Base-by-base conservation (phyloP, 2,797 vertebrate species). In the Rhynchotus rufescens region DNA sequence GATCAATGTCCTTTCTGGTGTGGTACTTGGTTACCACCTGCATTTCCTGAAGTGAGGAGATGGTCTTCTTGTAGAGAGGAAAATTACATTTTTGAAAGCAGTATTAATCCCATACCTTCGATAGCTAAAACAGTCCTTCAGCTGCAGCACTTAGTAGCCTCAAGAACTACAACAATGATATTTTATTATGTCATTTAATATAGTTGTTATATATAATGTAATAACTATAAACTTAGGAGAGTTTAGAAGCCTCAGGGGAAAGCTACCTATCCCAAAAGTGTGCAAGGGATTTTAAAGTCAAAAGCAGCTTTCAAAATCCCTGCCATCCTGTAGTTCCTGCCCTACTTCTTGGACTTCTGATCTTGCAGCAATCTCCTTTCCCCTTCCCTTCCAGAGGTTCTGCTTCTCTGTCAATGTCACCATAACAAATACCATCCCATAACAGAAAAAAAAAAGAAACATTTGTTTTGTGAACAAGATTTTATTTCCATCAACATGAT, bases 201-300 rank as follows among this genome's bases (percentile, higher is more conserved):
- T 49, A 23, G 21, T 49, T 49, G 23, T 49, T 45, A 45, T 45
- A 45, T 20, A 45, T 45, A 45, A 44, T 44, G 16, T 44, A 44
- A 45, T 45, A 45, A 49, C 23, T 49, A 49, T 13, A 49, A 49
- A 34, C 13, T 61, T 45, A 19, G 25, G 17, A 0, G 0, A 13
- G 10, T 73, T 89, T 87, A 79, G 65, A 80, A 82, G 34, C 34
- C 38, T 80, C 84, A 84, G 56, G 40, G 71, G 30, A 88, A 88
- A 66, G 11, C 6, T 73, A 14, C 16, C n/a, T 22, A 15, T 77
- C 17, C n/a, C 22, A 44, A 36, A 73, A 52, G 14, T 14, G 11
- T 22, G 4, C 14, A 20, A 62, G 19, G 80, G 6, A 12, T 44
- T 56, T 74, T 71, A 77, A 77, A 80, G 47, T 11, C 23, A 84